Evolutionary conservation across 2,888 invertebrate genomes (phyloP).

Genomic region (Agrotis exclamationis): DNA sequence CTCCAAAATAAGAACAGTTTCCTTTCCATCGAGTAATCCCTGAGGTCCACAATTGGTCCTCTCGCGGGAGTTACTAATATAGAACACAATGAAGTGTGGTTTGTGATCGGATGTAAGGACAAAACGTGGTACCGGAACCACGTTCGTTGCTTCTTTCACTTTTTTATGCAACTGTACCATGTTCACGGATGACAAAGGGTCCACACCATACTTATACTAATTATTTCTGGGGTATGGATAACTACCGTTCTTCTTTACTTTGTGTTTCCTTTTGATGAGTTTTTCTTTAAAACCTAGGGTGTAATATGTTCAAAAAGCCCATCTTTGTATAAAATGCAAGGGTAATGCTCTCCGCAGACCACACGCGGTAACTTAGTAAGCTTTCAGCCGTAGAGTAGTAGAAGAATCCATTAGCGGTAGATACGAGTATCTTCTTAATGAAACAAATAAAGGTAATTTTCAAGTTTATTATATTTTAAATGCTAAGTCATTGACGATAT

Average conservation of each 20-base stretch:
- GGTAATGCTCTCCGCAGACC: neutral
- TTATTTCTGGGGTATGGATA: neutral
- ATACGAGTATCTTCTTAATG: too few species aligned
- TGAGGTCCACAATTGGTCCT: conserved; percentile 52
- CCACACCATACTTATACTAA: too few species aligned
- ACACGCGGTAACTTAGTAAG: too few species aligned
- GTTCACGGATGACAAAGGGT: neutral
- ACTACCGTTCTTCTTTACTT: neutral
- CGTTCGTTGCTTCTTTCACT: conserved; percentile 51
- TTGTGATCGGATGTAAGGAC: conserved; percentile 53
- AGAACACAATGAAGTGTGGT: conserved; percentile 70
- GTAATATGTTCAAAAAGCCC: neutral
- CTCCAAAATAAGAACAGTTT: conserved; percentile 69
- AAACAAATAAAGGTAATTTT: too few species aligned
- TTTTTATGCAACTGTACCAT: conserved; percentile 33
- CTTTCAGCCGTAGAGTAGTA: too few species aligned
- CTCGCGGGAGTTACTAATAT: conserved; percentile 71
- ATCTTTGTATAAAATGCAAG: neutral
- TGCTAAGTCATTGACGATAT: too few species aligned
- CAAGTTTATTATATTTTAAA: too few species aligned
- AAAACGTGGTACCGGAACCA: conserved; percentile 55
- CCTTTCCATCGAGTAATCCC: conserved; percentile 71
- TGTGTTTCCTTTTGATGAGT: neutral
- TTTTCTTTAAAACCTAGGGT: neutral
- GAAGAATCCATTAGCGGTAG: too few species aligned